These are phyloP conservation scores for Automeris io DNA, from an alignment of 2,888 invertebrate species.

Conservation along the genomic window DNA sequence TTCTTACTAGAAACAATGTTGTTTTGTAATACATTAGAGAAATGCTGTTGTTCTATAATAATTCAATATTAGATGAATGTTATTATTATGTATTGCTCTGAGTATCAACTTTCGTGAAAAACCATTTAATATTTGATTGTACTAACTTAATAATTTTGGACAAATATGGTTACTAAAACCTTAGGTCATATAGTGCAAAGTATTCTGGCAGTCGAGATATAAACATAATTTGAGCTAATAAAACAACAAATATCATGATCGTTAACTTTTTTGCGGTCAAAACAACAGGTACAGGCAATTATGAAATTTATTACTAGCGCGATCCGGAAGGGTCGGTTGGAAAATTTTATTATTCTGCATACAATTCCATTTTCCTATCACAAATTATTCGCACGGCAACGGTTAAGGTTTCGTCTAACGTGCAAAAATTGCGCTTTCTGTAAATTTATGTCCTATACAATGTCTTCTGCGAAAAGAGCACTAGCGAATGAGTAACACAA, in stretches of 20 bases:
- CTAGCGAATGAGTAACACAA: conserved; percentile 2
- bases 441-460: conserved; percentile 37
- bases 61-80: too few species aligned
- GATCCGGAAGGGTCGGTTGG: conserved; percentile 54
- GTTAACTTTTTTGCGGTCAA: background rate
- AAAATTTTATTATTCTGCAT: conserved; percentile 71
- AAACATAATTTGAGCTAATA: too few species aligned
- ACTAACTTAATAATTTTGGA: too few species aligned
- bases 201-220: too few species aligned
- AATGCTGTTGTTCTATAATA: too few species aligned
- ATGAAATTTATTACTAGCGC: background rate
- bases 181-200: too few species aligned
- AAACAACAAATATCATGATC: background rate
- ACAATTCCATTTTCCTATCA: conserved; percentile 71
- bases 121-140: too few species aligned
- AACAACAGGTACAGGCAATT: background rate
- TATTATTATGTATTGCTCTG: too few species aligned
- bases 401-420: conserved; percentile 63
- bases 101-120: too few species aligned
- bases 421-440: conserved; percentile 55
- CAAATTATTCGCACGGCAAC: conserved; percentile 64
- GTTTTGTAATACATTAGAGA: too few species aligned
- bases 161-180: too few species aligned
- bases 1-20: too few species aligned
- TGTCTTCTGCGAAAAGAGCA: conserved; percentile 8